Percentiles rank a stretch among this genome's conserved stretches.
phyloP scores from a whole-genome alignment of 2,888 invertebrate species.

The Limnephilus lunatus region DNA sequence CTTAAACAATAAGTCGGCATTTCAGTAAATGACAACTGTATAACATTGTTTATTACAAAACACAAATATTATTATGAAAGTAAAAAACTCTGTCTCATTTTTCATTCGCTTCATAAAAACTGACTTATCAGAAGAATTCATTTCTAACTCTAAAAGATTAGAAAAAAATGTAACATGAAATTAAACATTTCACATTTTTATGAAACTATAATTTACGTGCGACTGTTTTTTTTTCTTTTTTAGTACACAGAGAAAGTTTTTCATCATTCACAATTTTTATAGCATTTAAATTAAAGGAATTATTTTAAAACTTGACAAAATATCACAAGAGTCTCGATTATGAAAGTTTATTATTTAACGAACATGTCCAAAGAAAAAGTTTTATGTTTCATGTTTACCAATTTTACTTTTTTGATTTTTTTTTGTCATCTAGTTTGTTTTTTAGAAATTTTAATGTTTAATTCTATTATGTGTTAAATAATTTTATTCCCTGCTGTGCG shows the following conservation, averaged over 20 bases:
- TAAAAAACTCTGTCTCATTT: background rate
- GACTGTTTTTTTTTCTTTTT: background rate
- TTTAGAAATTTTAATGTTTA: too few species aligned
- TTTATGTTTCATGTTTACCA: too few species aligned
- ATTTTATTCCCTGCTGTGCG: too few species aligned
- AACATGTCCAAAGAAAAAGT: too few species aligned
- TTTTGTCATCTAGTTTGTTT: too few species aligned
- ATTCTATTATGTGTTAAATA: too few species aligned
- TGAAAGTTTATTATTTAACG: background rate
- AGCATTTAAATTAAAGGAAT: background rate
- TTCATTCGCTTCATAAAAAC: background rate
- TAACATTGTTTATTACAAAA: background rate
- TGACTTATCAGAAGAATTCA: too few species aligned
- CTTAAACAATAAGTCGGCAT: background rate
- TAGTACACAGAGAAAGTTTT: background rate
- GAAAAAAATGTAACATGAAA: background rate
- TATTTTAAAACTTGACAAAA: background rate
- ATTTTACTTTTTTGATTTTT: too few species aligned
- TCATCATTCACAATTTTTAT: background rate
- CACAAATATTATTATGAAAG: background rate
- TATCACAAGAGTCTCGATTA: background rate
- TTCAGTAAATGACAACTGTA: background rate
- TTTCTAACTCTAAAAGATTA: too few species aligned
- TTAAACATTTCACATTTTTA: background rate
- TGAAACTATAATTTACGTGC: background rate